These are phyloP conservation scores for Corythaixoides concolor DNA, from an alignment of 2,113 vertebrate genomes.

Conservation along the genomic window DNA sequence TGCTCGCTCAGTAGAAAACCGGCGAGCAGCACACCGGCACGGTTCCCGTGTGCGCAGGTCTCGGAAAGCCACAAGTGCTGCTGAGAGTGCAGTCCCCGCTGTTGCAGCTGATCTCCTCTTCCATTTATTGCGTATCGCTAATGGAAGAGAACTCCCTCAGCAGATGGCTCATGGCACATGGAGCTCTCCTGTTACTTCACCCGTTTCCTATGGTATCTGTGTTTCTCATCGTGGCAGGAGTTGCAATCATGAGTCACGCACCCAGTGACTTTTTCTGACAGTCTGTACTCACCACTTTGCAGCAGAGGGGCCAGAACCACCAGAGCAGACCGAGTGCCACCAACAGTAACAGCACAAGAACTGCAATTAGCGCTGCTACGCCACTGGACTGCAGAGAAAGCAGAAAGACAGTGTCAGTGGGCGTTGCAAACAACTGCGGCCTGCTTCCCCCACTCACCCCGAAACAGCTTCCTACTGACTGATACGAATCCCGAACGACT, in stretches of 20 bases:
- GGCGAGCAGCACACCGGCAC: background rate
- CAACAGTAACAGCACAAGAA: slow-evolving; percentile 85
- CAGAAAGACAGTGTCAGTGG: background rate
- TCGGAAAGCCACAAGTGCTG: background rate
- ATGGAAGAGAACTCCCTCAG: background rate
- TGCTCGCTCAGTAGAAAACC: background rate
- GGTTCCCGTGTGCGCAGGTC: background rate
- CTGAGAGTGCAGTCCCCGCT: background rate
- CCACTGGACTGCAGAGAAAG: slow-evolving; percentile 79
- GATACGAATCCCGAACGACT: background rate
- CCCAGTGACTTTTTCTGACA: background rate
- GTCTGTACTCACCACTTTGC: slow-evolving; percentile 90
- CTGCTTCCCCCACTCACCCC: background rate
- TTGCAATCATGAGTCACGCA: background rate
- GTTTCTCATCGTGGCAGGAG: background rate
- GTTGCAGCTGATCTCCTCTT: background rate
- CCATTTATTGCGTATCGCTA: background rate
- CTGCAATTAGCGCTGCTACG: slow-evolving; percentile 75
- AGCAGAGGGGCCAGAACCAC: slow-evolving; percentile 99
- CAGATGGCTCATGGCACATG: background rate
- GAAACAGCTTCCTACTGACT: background rate
- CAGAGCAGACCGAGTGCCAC: slow-evolving; percentile 84
- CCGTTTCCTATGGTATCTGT: background rate
- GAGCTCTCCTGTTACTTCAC: background rate
- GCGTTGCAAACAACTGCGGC: background rate